Conservation (phyloP, 2,113 vertebrate species). For the Raphicerus campestris region DNA sequence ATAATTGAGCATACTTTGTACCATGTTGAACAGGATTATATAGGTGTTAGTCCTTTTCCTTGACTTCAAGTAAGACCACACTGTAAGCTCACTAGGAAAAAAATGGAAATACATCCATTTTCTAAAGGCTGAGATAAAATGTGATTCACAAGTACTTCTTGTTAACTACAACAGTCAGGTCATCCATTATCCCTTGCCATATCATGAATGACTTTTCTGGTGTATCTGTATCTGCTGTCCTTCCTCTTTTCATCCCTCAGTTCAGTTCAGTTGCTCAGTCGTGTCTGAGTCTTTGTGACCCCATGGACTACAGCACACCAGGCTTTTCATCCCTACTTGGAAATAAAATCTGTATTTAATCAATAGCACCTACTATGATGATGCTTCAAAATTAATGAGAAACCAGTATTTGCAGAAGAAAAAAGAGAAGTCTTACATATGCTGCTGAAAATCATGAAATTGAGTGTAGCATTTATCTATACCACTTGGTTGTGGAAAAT, state of each 20-base stretch:
- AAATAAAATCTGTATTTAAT: conserved; percentile 23
- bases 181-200: not conserved
- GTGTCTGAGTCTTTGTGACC: not conserved
- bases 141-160: not conserved
- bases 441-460: conserved; percentile 24
- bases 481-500: not conserved
- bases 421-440: not conserved
- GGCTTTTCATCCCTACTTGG: not conserved
- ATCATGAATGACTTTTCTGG: not conserved
- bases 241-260: not conserved
- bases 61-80: not conserved
- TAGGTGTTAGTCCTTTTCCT: not conserved
- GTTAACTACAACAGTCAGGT: not conserved
- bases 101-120: not conserved
- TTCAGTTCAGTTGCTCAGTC: not conserved
- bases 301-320: not conserved
- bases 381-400: not conserved
- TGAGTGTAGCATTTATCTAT: not conserved
- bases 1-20: not conserved
- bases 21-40: not conserved
- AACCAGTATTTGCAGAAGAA: not conserved
- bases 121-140: not conserved
- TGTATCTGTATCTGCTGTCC: not conserved
- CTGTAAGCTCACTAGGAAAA: not conserved
- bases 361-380: not conserved